Base-by-base conservation (phyloP, 2,797 vertebrate species). In the Phrynocephalus vlangalii region DNA sequence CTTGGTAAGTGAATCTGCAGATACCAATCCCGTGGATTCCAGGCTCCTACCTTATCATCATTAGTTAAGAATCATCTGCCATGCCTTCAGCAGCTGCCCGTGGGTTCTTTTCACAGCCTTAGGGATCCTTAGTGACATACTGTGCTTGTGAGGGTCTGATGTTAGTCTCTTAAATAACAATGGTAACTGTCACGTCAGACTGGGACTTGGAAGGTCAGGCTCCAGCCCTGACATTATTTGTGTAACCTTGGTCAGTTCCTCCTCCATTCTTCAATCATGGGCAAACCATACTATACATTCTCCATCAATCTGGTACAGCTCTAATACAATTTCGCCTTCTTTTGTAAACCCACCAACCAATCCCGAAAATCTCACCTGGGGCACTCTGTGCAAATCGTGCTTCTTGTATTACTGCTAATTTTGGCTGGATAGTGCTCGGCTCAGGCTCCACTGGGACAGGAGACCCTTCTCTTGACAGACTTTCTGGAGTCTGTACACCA, bases 401-500 rank as follows among this genome's bases (percentile, higher is more conserved):
- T 96, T 99, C 98, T 89, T 99, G 98, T 93, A 99, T 99, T 91
- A 99, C 98, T 0, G 98, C 98, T 48, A 99, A 97, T 96, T 99
- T 99, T 91, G 99, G 98, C 96, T 99, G 98, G 90, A 98, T 95
- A 85, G 95, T 73, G 91, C 94, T 98, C 92, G 91, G 97, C 92
- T 97, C 97, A 0, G 97, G 97, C 76, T 99, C 98, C 96, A 98
- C 96, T 1, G 98, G 98, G 90, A 98, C 97, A 0, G 99, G 99
- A 44, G 99, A 99, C 18, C 99, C 98, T 96, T 99, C 99, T 94
- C 99, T 96, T 20, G 98, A 99, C 93, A 99, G 95, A 91, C 98
- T 99, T 95, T 99, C 99, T 1, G 99, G 99, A 86, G 98, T 99
- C 97, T 99, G 98, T 88, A 99, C 97, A 1, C 99, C 99, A 33